Evolutionary conservation across 2,113 vertebrate species (phyloP).

Genomic region (Glareola pratincola): DNA sequence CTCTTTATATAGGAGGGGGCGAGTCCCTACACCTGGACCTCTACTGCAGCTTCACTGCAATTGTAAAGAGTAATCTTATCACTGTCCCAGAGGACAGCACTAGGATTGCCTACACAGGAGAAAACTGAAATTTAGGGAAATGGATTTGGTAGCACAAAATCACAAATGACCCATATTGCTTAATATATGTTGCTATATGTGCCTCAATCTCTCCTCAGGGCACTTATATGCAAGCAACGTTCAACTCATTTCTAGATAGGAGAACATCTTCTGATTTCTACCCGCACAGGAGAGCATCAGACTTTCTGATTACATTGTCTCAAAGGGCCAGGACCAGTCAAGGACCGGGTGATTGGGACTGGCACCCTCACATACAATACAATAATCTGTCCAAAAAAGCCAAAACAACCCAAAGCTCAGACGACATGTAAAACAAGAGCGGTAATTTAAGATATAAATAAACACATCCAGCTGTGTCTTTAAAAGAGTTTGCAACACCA

Average conservation of each 20-base stretch:
- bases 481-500: background rate
- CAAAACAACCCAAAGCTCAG: background rate
- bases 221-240: background rate
- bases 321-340: background rate
- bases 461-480: background rate
- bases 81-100: conserved; percentile 16
- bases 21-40: conserved; percentile 71
- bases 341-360: fast-evolving
- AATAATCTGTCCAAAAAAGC: background rate
- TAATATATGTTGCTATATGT: fast-evolving
- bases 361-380: background rate
- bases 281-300: background rate
- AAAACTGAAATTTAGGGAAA: background rate
- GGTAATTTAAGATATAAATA: background rate
- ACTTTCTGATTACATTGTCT: background rate
- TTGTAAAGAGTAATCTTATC: conserved; percentile 72
- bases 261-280: background rate
- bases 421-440: background rate
- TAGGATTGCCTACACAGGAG: background rate
- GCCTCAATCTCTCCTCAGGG: background rate
- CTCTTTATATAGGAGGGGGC: conserved; percentile 77
- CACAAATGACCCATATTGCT: background rate
- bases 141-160: background rate
- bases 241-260: background rate
- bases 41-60: conserved; percentile 46